phyloP scores from a whole-genome alignment of 2,113 vertebrate genomes.

The Crotalus horridus region DNA sequence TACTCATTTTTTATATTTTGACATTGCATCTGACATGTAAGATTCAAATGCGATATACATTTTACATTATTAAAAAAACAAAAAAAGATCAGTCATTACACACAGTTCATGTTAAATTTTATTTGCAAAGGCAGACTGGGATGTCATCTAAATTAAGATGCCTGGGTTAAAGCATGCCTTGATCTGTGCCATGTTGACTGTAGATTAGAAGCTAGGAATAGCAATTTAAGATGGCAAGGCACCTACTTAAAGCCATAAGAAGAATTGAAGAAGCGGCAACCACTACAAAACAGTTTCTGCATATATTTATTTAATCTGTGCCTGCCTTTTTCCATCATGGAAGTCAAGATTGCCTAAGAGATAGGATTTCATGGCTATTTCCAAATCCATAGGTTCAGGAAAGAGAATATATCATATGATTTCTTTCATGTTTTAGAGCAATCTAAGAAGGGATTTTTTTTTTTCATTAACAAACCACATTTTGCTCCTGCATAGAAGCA shows the following conservation, averaged over 20 bases:
- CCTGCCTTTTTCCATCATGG: neutral
- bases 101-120: neutral
- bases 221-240: neutral
- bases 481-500: neutral
- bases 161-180: neutral
- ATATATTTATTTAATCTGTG: neutral
- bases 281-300: neutral
- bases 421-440: neutral
- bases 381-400: neutral
- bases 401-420: no score
- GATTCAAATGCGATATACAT: neutral
- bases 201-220: neutral
- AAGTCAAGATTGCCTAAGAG: neutral
- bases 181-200: neutral
- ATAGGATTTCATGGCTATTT: neutral
- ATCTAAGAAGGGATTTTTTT: neutral
- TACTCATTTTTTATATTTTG: neutral
- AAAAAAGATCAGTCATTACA: neutral
- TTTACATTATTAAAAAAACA: neutral
- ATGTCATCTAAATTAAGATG: neutral
- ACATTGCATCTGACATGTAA: neutral
- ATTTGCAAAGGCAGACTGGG: neutral
- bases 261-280: neutral
- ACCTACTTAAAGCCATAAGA: neutral
- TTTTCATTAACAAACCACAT: neutral